Percentiles rank a stretch among this genome's conserved stretches.
These are phyloP conservation scores for Dinomys branickii DNA, from an alignment of 2,113 vertebrate species.

Conservation along the genomic window DNA sequence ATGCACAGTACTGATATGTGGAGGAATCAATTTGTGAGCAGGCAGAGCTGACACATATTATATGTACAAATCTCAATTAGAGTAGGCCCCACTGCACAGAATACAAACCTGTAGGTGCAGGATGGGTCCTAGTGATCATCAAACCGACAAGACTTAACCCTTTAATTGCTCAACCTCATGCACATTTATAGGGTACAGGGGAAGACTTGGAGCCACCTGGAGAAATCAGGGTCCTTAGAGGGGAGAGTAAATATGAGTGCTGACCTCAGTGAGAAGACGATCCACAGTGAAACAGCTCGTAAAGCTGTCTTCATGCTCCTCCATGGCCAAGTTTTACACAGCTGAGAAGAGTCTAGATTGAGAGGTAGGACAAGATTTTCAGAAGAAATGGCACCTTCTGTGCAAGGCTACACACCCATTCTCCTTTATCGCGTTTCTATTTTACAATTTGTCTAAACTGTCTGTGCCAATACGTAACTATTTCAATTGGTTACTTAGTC, in stretches of 20 bases:
- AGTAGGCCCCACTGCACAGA: not conserved
- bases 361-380: not conserved
- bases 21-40: not conserved
- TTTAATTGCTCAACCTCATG: not conserved
- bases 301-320: not conserved
- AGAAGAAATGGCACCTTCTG: not conserved
- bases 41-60: not conserved
- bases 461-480: not conserved
- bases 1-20: not conserved
- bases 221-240: not conserved
- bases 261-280: not conserved
- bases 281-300: not conserved
- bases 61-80: not conserved
- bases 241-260: not conserved
- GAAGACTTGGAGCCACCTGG: not conserved
- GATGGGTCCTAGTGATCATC: not conserved
- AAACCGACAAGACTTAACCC: not conserved
- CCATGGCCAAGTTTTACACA: not conserved
- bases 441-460: not conserved
- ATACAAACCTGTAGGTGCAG: not conserved
- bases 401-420: not conserved
- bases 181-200: not conserved
- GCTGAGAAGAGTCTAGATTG: not conserved
- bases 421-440: not conserved
- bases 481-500: not conserved